These are phyloP conservation scores for Epizoanthus ramosus DNA, from an alignment of 92 coral and sea anemone species.

Conservation along the genomic window DNA sequence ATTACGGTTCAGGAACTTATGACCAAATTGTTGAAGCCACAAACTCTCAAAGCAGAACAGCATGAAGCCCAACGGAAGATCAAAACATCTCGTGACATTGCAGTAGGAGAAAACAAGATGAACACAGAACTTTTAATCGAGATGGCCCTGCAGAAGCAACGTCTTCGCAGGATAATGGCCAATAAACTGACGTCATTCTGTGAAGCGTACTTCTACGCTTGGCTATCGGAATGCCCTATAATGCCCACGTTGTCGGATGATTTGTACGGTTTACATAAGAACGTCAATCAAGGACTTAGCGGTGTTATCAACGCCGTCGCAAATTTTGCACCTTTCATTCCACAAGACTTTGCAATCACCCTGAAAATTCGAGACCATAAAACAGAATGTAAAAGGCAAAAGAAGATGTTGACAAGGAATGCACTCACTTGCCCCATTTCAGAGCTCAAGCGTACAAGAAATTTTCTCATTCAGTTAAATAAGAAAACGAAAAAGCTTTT, in stretches of 20 bases:
- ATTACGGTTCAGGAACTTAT: conserved; percentile 52
- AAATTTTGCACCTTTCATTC: conserved; percentile 57
- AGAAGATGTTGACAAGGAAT: conserved; percentile 8
- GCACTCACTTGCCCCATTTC: conserved; percentile 46
- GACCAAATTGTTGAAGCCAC: conserved; percentile 36
- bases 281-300: conserved; percentile 61
- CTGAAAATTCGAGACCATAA: background rate
- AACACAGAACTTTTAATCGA: conserved; percentile 44
- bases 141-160: conserved; percentile 51
- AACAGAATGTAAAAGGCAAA: background rate
- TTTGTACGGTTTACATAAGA: conserved; percentile 52
- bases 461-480: conserved; percentile 31
- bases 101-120: background rate
- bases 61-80: conserved; percentile 37
- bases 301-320: conserved; percentile 56
- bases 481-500: conserved; percentile 27
- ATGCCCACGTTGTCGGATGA: conserved; percentile 54
- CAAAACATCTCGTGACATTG: conserved; percentile 31
- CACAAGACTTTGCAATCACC: conserved; percentile 53
- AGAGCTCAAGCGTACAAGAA: conserved; percentile 52
- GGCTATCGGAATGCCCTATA: conserved; percentile 54
- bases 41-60: conserved; percentile 48
- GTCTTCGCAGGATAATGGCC: conserved; percentile 62
- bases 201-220: conserved; percentile 58
- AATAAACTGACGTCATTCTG: conserved; percentile 60